A percentile compares a stretch with the other conserved stretches of the same genome.
Conservation (phyloP, 2,888 invertebrate species). For the Myopa testacea region DNA sequence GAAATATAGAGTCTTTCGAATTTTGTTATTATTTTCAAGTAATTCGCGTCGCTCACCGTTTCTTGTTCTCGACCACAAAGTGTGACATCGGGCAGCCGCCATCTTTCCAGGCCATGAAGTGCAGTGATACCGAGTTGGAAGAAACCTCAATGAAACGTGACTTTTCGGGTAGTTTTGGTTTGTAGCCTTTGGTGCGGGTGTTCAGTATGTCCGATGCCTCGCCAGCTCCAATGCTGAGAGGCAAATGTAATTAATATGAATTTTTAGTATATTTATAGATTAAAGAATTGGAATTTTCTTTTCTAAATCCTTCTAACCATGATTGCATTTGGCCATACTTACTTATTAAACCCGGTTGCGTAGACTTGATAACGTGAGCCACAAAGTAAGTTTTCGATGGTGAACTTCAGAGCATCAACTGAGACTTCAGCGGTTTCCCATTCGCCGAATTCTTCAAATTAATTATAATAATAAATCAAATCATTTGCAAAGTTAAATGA, state of each 20-base stretch:
- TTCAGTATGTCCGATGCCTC: conserved; percentile 90
- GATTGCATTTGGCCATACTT: conserved; percentile 51
- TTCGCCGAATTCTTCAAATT: conserved; percentile 82
- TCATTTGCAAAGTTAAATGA: not conserved
- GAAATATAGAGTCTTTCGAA: too few relatives aligned
- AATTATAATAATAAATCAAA: conserved; percentile 11
- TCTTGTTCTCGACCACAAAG: conserved; percentile 94
- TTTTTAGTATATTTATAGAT: too few relatives aligned
- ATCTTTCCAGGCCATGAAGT: conserved; percentile 92
- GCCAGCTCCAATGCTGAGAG: conserved; percentile 86
- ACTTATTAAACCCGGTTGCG: conserved; percentile 93
- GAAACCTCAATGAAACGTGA: conserved; percentile 92
- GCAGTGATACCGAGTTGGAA: conserved; percentile 91
- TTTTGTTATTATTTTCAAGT: too few relatives aligned
- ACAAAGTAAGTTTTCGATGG: conserved; percentile 88
- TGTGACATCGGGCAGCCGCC: conserved; percentile 96
- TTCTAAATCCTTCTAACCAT: not conserved
- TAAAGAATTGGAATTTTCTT: too few relatives aligned
- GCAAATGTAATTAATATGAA: not conserved
- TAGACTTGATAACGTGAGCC: conserved; percentile 95
- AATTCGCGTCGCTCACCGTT: conserved; percentile 74
- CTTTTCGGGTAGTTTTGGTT: conserved; percentile 92
- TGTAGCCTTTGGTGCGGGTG: conserved; percentile 91
- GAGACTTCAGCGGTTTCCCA: conserved; percentile 90
- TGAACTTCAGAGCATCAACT: conserved; percentile 83